Evolutionary conservation across 2,113 vertebrate genomes (phyloP).

Genomic region (Antechinus flavipes): DNA sequence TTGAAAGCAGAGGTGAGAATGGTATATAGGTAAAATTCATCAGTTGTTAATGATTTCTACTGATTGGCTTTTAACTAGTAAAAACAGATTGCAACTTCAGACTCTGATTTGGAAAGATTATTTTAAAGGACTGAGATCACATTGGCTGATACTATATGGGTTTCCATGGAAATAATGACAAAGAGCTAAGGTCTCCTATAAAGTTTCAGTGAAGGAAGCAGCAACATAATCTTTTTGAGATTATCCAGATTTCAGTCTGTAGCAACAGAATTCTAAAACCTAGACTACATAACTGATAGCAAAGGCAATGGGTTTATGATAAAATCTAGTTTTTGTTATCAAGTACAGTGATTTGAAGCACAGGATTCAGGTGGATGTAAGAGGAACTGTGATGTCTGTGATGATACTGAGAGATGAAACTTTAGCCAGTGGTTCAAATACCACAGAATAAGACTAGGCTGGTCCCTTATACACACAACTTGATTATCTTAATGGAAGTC

Average conservation of each 20-base stretch:
- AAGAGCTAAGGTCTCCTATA: neutral
- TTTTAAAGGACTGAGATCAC: neutral
- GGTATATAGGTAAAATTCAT: neutral
- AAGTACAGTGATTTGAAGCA: neutral
- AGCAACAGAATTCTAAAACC: neutral
- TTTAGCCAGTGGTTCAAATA: neutral
- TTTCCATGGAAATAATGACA: constrained; percentile 45
- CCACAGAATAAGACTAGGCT: neutral
- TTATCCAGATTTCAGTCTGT: neutral
- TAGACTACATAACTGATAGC: neutral
- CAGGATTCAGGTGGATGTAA: neutral
- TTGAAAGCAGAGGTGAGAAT: neutral
- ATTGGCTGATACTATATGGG: neutral
- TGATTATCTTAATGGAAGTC: neutral
- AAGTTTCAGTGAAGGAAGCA: neutral
- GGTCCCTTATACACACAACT: neutral
- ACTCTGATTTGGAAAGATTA: neutral
- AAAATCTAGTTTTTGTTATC: neutral
- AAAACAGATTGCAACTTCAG: constrained; percentile 25
- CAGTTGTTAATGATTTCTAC: neutral
- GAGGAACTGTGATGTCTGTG: neutral
- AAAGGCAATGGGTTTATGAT: neutral
- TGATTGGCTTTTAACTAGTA: neutral
- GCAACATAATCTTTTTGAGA: neutral
- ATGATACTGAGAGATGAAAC: neutral